These are phyloP conservation scores for Semicossyphus pulcher DNA, from an alignment of 2,113 vertebrate genomes.

Conservation along the genomic window DNA sequence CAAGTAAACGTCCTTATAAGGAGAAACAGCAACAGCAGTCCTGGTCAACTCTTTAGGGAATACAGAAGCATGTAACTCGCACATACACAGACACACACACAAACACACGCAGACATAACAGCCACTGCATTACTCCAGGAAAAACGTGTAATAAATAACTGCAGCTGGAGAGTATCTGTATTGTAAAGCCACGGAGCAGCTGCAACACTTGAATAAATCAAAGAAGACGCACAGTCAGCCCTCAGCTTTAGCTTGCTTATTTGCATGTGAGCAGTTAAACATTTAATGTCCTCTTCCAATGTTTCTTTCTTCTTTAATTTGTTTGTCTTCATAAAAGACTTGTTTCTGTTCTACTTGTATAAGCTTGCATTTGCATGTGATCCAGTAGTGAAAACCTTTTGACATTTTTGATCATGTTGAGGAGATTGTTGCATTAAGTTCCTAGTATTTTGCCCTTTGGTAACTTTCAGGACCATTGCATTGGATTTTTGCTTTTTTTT, in stretches of 20 bases:
- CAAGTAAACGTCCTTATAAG: constrained; percentile 74
- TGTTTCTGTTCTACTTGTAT: too few species aligned
- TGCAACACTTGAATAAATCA: constrained; percentile 27
- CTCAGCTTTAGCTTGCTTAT: background rate
- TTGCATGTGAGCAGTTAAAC: constrained; percentile 1
- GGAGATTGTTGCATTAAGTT: background rate
- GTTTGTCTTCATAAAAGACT: too few species aligned
- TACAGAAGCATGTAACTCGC: constrained; percentile 71
- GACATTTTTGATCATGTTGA: too few species aligned
- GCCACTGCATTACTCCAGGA: constrained; percentile 40
- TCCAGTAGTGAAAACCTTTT: too few species aligned
- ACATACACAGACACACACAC: constrained; percentile 2
- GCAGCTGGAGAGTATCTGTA: constrained; percentile 42
- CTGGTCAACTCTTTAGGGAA: constrained; percentile 60
- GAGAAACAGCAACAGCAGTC: constrained; percentile 72
- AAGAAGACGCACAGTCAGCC: too few species aligned
- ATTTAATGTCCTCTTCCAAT: background rate
- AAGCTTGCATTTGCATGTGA: too few species aligned
- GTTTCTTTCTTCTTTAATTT: too few species aligned
- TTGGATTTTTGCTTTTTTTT: too few species aligned
- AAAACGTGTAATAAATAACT: constrained; percentile 41
- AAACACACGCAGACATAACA: constrained; percentile 42
- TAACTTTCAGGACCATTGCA: too few species aligned
- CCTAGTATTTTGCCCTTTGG: too few species aligned
- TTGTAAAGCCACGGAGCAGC: constrained; percentile 23